phyloP scores from a whole-genome alignment of 2,797 vertebrate genomes.

The Rhincodon typus region DNA sequence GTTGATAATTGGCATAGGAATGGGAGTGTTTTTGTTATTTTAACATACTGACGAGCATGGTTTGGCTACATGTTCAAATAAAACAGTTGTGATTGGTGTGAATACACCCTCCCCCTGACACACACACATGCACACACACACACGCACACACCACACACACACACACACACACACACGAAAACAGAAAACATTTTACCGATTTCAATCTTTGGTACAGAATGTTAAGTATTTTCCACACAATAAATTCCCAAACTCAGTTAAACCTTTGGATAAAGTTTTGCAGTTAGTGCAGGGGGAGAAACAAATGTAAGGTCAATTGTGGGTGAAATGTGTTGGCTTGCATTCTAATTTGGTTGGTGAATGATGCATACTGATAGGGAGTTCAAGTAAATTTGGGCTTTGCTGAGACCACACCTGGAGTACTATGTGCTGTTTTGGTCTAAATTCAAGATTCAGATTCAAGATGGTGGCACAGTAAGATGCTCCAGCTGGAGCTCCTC shows the following conservation, averaged over 20 bases:
- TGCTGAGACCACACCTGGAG: too few relatives aligned
- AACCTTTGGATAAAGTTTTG: not conserved
- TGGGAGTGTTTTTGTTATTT: not conserved
- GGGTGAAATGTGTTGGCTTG: not conserved
- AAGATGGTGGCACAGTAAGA: too few relatives aligned
- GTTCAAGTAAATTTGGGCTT: not conserved
- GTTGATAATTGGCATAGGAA: not conserved
- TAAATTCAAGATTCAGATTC: too few relatives aligned
- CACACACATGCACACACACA: too few relatives aligned
- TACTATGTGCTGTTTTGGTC: too few relatives aligned
- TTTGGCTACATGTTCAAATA: not conserved
- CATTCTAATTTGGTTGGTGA: not conserved
- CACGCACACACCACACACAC: too few relatives aligned
- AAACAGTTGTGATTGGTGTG: not conserved
- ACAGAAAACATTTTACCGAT: not conserved
- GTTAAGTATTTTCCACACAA: slow-evolving; percentile 2
- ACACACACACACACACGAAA: not conserved
- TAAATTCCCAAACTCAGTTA: not conserved
- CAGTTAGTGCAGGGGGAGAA: not conserved
- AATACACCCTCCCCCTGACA: not conserved
- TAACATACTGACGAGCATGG: not conserved
- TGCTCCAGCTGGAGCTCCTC: too few relatives aligned
- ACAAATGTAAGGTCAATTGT: not conserved
- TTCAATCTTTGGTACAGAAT: not conserved
- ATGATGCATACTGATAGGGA: not conserved